These are phyloP conservation scores for Neostethus bicornis DNA, from an alignment of 2,797 vertebrate species.

Conservation along the genomic window DNA sequence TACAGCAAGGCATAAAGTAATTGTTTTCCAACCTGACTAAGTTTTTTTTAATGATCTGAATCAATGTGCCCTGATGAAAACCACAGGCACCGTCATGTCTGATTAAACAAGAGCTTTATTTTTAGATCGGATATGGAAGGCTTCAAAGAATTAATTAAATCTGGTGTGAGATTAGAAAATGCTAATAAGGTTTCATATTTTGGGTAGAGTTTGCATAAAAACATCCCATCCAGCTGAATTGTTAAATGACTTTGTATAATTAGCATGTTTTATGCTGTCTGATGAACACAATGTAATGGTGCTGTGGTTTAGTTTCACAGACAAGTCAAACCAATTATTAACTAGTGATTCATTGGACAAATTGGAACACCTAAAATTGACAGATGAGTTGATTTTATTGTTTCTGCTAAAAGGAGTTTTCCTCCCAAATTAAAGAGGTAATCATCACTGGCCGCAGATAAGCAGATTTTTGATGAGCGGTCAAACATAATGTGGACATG, in stretches of 20 bases:
- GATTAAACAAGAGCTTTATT: neutral
- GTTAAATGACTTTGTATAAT: neutral
- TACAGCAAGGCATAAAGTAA: neutral
- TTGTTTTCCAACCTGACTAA: neutral
- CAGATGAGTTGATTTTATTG: no score
- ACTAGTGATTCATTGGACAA: neutral
- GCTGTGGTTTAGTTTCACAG: neutral
- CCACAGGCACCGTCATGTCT: neutral
- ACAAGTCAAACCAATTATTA: no score
- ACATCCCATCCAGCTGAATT: neutral
- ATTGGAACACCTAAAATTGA: constrained; percentile 1
- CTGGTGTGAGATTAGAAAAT: neutral
- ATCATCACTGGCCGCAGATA: neutral
- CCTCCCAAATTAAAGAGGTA: no score
- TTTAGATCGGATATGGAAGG: neutral
- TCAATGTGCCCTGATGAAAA: neutral
- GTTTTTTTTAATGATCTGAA: no score
- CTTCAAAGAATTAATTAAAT: neutral
- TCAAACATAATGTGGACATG: neutral
- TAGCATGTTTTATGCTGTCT: no score
- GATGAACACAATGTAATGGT: neutral
- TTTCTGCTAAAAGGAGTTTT: no score
- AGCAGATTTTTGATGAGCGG: neutral
- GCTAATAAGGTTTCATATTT: neutral
- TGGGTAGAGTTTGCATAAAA: neutral